These are phyloP conservation scores for Nylanderia fulva DNA, from an alignment of 1,140 invertebrate species.

Conservation along the genomic window DNA sequence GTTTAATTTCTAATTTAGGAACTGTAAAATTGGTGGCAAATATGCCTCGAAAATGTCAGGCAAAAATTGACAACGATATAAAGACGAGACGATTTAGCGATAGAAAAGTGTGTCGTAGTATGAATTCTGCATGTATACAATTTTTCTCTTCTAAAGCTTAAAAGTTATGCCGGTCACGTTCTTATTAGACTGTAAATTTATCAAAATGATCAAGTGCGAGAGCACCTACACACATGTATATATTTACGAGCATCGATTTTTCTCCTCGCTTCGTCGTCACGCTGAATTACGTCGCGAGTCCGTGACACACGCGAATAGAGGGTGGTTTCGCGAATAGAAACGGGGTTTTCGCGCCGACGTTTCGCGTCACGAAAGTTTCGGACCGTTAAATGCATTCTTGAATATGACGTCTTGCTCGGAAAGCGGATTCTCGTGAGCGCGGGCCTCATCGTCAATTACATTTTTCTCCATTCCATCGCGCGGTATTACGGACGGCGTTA, in stretches of 20 bases:
- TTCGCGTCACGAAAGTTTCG: conserved; percentile 40
- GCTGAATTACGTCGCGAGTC: not conserved
- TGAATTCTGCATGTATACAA: no score
- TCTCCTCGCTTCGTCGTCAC: not conserved
- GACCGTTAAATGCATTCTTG: conserved; percentile 29
- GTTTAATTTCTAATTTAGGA: no score
- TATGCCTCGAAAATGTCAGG: no score
- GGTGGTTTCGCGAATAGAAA: conserved; percentile 4
- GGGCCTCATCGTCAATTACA: conserved; percentile 52
- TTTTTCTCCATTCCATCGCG: conserved; percentile 55
- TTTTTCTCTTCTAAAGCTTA: no score
- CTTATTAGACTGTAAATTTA: no score
- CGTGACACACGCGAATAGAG: conserved; percentile 17
- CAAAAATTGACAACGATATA: no score
- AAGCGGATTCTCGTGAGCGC: conserved; percentile 36
- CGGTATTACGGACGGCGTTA: conserved; percentile 54
- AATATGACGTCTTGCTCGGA: conserved; percentile 44
- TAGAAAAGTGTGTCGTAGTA: no score
- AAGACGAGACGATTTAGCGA: no score
- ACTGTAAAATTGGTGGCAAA: no score
- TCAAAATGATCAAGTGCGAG: not conserved
- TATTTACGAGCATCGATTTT: not conserved
- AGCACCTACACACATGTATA: not conserved
- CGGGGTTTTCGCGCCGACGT: conserved; percentile 18
- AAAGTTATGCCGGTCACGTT: no score